Conservation (phyloP, 2,113 vertebrate species). For the Mustela lutreola region DNA sequence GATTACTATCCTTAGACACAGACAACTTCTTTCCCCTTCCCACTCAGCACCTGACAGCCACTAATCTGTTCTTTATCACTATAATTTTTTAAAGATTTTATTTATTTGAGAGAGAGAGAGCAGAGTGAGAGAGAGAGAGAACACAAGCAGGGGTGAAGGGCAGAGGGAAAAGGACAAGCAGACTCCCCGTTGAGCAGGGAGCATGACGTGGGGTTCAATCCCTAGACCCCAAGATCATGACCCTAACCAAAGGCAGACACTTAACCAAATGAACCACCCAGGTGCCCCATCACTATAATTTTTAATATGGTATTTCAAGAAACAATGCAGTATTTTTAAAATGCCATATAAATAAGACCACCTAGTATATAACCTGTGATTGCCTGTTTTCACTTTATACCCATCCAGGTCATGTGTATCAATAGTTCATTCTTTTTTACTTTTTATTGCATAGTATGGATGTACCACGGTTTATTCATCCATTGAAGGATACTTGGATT, state of each 20-base stretch:
- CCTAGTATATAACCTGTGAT: neutral
- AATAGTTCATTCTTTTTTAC: neutral
- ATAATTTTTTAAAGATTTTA: neutral
- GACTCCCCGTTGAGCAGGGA: neutral
- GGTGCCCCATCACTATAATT: neutral
- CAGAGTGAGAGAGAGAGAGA: neutral
- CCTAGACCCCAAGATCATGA: neutral
- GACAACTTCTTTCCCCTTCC: neutral
- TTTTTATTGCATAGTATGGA: no score
- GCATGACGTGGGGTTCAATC: neutral
- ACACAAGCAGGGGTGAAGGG: neutral
- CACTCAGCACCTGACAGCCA: neutral
- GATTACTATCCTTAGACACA: neutral
- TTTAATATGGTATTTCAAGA: neutral
- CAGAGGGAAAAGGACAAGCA: neutral
- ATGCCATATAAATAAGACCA: neutral
- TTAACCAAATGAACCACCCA: neutral
- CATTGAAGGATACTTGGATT: neutral
- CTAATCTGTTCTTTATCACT: neutral
- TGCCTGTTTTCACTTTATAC: neutral
- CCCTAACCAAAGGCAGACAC: neutral
- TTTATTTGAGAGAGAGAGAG: neutral
- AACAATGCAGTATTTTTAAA: slow-evolving; percentile 1
- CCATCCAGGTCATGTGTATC: neutral
- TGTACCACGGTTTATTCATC: neutral